These are phyloP conservation scores for Amphipoea oculea DNA, from an alignment of 2,888 invertebrate genomes.

Conservation along the genomic window DNA sequence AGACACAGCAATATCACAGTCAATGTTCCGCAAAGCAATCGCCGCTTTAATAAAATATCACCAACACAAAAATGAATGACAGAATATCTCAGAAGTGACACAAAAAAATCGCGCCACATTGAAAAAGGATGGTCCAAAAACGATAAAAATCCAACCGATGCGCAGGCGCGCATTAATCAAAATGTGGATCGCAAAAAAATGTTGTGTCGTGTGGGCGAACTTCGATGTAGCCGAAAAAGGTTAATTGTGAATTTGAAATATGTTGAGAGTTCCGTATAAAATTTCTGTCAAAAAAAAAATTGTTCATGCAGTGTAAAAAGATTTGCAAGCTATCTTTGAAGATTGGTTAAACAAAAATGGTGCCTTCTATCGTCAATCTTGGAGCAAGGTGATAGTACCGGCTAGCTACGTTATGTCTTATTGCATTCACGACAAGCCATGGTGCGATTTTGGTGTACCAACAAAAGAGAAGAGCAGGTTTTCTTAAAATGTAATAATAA, in stretches of 20 bases:
- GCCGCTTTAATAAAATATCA: slow-evolving; percentile 59
- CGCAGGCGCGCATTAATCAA: slow-evolving; percentile 83
- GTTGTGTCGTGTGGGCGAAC: slow-evolving; percentile 77
- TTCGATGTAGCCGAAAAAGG: slow-evolving; percentile 62
- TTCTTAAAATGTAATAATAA: no score
- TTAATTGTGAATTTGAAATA: slow-evolving; percentile 25
- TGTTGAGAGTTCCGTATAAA: slow-evolving; percentile 61
- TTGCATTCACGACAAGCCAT: background rate
- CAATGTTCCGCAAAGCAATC: slow-evolving; percentile 36
- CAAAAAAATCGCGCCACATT: slow-evolving; percentile 71
- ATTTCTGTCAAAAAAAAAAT: background rate
- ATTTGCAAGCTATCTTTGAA: accelerated
- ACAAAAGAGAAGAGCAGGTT: background rate
- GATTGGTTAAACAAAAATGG: background rate
- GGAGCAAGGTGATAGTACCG: background rate
- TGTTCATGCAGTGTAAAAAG: background rate
- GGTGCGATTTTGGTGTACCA: background rate
- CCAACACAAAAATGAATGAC: slow-evolving; percentile 68
- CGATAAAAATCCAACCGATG: slow-evolving; percentile 79
- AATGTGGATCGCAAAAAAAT: slow-evolving; percentile 85
- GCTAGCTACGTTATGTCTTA: background rate
- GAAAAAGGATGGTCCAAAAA: slow-evolving; percentile 82
- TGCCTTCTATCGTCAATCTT: no score
- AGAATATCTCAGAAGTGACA: slow-evolving; percentile 64
- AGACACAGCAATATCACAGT: background rate